Evolutionary conservation across 2,888 invertebrate species (phyloP), one percentile per base, ranked within the genome.

Genomic region (Yponomeuta sedellus): DNA sequence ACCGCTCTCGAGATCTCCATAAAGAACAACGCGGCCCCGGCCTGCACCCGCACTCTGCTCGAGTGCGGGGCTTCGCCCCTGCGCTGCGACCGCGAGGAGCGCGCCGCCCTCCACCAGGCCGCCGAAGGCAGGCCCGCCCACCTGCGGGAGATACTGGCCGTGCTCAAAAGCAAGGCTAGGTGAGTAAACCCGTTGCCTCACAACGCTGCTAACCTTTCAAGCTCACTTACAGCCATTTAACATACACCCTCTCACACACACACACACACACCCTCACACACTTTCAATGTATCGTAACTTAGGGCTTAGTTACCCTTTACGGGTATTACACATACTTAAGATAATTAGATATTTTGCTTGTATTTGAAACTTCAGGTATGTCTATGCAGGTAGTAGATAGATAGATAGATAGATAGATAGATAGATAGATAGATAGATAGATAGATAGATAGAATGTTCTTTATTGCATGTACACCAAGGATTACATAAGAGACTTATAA

Each of bases 1-100:
- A 89, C 92, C 0, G 83, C 92, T 0, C 74, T 93, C 0, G 89
- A 87, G 67, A 75, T 93, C 72, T 81, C 92, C 0, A 72, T 92
- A 0, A 66, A 40, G 44, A 28, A 78, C 5, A 74, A 83, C 12
- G 73, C 75, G 0, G 62, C 69, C 10, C 67, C 77, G 0, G 67
- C 73, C 0, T 77, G 87, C 64, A 80, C 87, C 0, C 65, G 72
- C 0, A 40, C 78, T 0, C 75, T 93, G 12, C 75, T 92, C 0
- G 70, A 75, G 1, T 72, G 80, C 64, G 88, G 88, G 0, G 92
- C 92, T 0, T 83, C 88, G 64, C 72, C 84, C 0, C 67, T 84
- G 2, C 72, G 75, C 0, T 64, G 72, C 0, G 92, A 92, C 67
- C 75, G 75, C 0, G 86, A 90, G 0, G 81, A 88, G n/a, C 80